Evolutionary conservation across 2,888 invertebrate species (phyloP).

Genomic region (Temnothorax unifasciatus): DNA sequence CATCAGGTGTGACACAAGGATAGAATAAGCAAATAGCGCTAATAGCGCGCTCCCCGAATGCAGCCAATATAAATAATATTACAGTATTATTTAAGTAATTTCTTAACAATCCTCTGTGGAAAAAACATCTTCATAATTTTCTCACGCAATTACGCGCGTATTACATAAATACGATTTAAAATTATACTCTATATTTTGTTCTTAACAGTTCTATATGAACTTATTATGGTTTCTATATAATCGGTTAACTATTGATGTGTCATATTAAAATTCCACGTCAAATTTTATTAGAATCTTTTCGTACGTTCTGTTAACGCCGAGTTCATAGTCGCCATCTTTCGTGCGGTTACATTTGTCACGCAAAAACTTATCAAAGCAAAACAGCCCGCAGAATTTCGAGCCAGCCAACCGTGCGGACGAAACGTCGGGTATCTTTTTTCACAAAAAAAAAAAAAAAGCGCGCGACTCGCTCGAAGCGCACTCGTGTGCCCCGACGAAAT

Average conservation of each 20-base stretch:
- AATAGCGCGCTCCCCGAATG: too few species aligned
- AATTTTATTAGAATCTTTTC: background rate
- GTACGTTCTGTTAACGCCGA: background rate
- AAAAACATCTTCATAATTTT: background rate
- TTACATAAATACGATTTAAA: background rate
- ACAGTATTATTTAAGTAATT: background rate
- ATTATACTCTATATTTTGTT: background rate
- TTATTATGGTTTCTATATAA: background rate
- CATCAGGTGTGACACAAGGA: too few species aligned
- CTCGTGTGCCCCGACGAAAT: constrained; percentile 15
- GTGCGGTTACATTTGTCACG: constrained; percentile 3
- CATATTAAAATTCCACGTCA: background rate
- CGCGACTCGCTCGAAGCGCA: constrained; percentile 8
- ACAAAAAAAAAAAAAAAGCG: constrained; percentile 1
- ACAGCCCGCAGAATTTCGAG: constrained; percentile 48
- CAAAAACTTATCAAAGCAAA: constrained; percentile 35
- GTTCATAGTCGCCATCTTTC: constrained; percentile 18
- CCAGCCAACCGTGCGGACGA: constrained; percentile 29
- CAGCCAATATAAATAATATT: background rate
- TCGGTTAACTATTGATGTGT: background rate
- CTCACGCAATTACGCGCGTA: background rate
- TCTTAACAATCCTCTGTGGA: background rate
- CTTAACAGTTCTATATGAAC: background rate
- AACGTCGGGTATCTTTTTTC: constrained; percentile 44
- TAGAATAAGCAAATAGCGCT: too few species aligned